Percentiles rank a stretch among this genome's conserved stretches.
Conservation (phyloP, 2,113 vertebrate species). For the Etheostoma spectabile region DNA sequence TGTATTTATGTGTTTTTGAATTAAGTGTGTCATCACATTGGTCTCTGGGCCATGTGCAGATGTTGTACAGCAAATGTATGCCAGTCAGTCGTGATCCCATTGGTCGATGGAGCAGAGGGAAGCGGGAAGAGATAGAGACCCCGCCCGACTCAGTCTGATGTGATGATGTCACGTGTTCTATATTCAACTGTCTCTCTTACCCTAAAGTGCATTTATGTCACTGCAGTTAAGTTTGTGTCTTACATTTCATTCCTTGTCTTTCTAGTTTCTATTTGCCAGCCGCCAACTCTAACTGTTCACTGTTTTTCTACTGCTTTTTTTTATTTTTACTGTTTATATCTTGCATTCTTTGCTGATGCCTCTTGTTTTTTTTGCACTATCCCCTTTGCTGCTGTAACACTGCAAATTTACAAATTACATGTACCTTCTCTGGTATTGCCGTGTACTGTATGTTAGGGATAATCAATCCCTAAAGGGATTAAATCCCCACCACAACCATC, state of each 20-base stretch:
- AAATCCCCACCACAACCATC: neutral
- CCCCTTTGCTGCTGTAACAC: too few species aligned
- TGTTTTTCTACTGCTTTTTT: too few species aligned
- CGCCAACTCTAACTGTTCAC: neutral
- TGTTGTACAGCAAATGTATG: conserved; percentile 65
- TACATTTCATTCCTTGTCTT: neutral
- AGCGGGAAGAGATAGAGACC: neutral
- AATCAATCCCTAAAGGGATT: conserved; percentile 3
- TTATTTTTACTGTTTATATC: too few species aligned
- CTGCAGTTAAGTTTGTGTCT: neutral
- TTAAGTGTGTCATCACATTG: conserved; percentile 61
- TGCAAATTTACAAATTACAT: too few species aligned
- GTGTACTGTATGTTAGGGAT: neutral
- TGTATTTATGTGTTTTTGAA: conserved; percentile 27
- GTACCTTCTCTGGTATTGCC: neutral
- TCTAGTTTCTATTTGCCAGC: neutral
- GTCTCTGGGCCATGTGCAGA: conserved; percentile 63
- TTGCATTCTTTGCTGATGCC: too few species aligned
- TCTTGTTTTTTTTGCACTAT: too few species aligned
- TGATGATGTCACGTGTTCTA: conserved; percentile 23
- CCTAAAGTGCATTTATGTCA: neutral
- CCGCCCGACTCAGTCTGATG: conserved; percentile 1
- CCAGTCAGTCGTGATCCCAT: conserved; percentile 34
- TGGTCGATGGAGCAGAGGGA: conserved; percentile 22
- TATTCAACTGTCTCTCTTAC: neutral